phyloP scores from a whole-genome alignment of 1,140 invertebrate species.

The Bursaphelenchus mucronatus region DNA sequence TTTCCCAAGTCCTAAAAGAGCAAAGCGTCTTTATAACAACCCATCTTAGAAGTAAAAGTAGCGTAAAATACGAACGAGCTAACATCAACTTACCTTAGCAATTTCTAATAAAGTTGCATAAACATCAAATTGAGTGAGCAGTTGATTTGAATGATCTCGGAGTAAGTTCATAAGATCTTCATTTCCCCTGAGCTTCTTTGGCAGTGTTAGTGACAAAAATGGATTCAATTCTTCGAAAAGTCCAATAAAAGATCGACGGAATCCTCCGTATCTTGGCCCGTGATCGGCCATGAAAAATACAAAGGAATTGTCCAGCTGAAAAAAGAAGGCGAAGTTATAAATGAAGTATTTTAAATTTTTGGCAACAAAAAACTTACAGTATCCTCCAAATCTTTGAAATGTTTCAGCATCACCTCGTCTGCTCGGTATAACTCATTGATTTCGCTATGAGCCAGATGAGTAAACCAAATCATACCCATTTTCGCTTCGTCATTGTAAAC shows the following conservation, averaged over 20 bases:
- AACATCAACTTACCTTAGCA: slow-evolving; percentile 12
- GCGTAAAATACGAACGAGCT: no score
- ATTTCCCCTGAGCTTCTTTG: slow-evolving; percentile 29
- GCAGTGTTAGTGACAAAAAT: slow-evolving; percentile 21
- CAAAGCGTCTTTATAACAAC: no score
- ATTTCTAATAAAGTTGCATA: slow-evolving; percentile 39
- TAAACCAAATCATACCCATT: not conserved
- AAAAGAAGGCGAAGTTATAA: not conserved
- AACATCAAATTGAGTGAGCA: slow-evolving; percentile 37
- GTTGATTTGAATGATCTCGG: slow-evolving; percentile 23
- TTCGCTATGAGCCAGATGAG: slow-evolving; percentile 9
- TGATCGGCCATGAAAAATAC: slow-evolving; percentile 38
- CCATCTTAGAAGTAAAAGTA: no score
- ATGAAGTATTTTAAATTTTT: no score
- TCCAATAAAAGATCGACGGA: slow-evolving; percentile 12
- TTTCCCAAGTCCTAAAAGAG: no score
- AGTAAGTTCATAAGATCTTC: slow-evolving; percentile 16
- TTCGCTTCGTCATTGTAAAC: slow-evolving; percentile 5
- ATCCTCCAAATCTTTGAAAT: slow-evolving; percentile 3
- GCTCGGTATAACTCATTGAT: not conserved
- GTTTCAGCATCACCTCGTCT: slow-evolving; percentile 1
- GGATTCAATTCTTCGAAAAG: slow-evolving; percentile 35
- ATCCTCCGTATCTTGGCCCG: slow-evolving; percentile 27
- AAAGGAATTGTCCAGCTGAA: slow-evolving; percentile 38
- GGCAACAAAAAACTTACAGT: not conserved